Percentiles rank a stretch among this genome's conserved stretches.
Evolutionary conservation across 2,113 vertebrate genomes (phyloP).

Genomic region (Glareola pratincola): DNA sequence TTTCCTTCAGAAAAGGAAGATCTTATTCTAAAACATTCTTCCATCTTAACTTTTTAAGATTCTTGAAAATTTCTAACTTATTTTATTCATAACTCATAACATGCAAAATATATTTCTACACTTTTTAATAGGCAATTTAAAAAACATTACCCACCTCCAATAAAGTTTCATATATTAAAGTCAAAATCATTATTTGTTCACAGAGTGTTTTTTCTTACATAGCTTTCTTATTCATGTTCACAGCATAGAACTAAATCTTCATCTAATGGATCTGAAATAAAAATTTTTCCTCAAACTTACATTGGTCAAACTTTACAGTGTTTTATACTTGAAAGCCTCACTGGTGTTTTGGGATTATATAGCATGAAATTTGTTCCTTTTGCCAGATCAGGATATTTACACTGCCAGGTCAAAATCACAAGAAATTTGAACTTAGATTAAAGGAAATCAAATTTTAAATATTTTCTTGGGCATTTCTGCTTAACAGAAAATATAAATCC

Average conservation of each 20-base stretch:
- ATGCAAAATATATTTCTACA: not conserved
- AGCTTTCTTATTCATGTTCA: not conserved
- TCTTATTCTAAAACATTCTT: not conserved
- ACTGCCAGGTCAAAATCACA: not conserved
- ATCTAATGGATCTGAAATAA: not conserved
- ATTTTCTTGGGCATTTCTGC: not conserved
- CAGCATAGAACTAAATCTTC: not conserved
- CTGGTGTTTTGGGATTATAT: not conserved
- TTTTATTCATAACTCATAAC: not conserved
- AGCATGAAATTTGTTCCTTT: not conserved
- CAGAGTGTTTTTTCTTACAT: not conserved
- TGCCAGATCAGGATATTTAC: not conserved
- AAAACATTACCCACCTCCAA: accelerated
- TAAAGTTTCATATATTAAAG: not conserved
- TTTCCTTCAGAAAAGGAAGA: not conserved
- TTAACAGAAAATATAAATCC: not conserved
- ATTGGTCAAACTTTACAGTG: not conserved
- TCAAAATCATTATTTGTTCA: not conserved
- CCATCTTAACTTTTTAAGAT: not conserved
- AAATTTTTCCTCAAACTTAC: not conserved
- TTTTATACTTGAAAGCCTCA: not conserved
- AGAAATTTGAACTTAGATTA: not conserved
- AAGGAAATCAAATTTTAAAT: not conserved
- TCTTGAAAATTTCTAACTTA: not conserved
- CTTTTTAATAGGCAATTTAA: not conserved